phyloP scores from a whole-genome alignment of 2,113 vertebrate species.

The Lagopus muta region DNA sequence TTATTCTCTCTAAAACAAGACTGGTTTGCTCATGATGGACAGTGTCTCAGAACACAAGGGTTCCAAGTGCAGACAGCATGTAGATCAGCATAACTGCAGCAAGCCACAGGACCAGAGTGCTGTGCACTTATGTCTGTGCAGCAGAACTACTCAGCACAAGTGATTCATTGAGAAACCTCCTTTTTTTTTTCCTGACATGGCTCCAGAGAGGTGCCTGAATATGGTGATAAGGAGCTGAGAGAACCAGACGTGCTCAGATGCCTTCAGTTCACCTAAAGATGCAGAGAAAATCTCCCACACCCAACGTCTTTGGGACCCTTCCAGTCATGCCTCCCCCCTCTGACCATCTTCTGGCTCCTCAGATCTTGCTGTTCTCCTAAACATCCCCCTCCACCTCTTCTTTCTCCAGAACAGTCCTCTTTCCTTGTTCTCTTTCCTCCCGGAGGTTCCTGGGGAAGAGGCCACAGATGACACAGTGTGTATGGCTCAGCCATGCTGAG shows the following conservation, averaged over 20 bases:
- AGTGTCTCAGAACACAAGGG: neutral
- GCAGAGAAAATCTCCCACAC: neutral
- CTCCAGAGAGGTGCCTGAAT: constrained; percentile 7
- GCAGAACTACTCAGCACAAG: neutral
- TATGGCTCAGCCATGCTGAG: neutral
- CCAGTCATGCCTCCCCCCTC: constrained; percentile 16
- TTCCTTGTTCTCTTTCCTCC: neutral
- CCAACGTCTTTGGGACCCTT: constrained; percentile 6
- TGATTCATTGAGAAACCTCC: neutral
- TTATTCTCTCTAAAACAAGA: neutral
- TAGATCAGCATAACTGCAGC: neutral
- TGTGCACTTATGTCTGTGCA: neutral
- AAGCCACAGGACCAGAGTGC: neutral
- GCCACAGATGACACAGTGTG: accelerated
- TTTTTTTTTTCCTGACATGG: neutral
- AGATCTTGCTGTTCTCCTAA: neutral
- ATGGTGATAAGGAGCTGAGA: constrained; percentile 12
- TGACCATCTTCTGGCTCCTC: constrained; percentile 3
- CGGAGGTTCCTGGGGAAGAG: neutral
- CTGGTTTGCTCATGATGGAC: neutral
- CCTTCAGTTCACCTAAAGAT: neutral
- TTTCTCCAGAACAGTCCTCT: neutral
- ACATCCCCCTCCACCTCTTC: neutral
- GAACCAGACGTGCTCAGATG: neutral
- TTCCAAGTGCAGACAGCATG: neutral